Percentiles rank a stretch among this genome's conserved stretches.
Conservation (phyloP, 2,113 vertebrate species). For the Trichomycterus rosablanca region DNA sequence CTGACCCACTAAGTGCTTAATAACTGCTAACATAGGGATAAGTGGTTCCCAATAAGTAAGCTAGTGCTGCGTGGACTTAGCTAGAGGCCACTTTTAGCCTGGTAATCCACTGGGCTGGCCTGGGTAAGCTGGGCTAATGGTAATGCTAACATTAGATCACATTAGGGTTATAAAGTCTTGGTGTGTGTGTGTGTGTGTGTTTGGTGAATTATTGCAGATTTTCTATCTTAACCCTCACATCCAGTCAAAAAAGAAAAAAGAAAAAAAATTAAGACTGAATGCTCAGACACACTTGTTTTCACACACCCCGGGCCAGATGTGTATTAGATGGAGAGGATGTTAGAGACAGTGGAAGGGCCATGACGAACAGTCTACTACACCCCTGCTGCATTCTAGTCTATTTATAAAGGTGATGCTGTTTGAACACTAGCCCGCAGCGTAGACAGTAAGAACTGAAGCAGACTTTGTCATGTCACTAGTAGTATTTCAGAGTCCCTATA, state of each 20-base stretch:
- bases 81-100: conserved; percentile 34
- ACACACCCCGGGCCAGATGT: conserved; percentile 24
- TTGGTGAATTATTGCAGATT: too few relatives aligned
- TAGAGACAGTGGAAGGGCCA: neutral
- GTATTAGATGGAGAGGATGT: conserved; percentile 8
- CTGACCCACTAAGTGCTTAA: conserved; percentile 39
- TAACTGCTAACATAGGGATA: conserved; percentile 28
- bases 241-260: too few relatives aligned
- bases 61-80: conserved; percentile 10
- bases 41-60: conserved; percentile 40
- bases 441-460: conserved; percentile 9
- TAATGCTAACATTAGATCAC: conserved; percentile 5
- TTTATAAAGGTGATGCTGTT: conserved; percentile 27
- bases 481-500: conserved; percentile 1
- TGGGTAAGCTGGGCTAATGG: neutral
- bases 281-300: neutral
- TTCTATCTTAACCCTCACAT: neutral
- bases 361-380: conserved; percentile 17
- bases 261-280: too few relatives aligned
- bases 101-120: conserved; percentile 4
- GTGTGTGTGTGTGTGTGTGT: neutral
- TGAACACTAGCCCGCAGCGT: conserved; percentile 24
- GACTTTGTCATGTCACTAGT: neutral
- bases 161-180: neutral
- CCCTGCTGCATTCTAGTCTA: conserved; percentile 19